These are phyloP conservation scores for Meandrusa payeni DNA, from an alignment of 2,888 invertebrate genomes.

Conservation along the genomic window DNA sequence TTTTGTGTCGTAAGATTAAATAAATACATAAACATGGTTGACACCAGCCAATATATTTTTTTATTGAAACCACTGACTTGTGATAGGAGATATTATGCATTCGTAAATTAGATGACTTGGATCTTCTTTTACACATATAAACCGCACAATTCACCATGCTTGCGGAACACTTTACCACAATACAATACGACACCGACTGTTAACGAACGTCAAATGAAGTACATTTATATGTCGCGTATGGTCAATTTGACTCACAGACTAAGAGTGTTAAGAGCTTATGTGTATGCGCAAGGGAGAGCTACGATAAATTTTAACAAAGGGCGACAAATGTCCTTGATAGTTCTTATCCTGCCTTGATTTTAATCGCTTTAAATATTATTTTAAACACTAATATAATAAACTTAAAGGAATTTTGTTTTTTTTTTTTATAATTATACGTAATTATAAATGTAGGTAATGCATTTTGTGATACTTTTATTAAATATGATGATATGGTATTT, in stretches of 20 bases:
- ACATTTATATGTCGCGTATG: conserved; percentile 14
- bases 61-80: conserved; percentile 4
- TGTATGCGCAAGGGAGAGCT: too few species aligned
- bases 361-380: too few species aligned
- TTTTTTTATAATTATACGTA: too few species aligned
- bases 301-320: neutral
- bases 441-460: too few species aligned
- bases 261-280: too few species aligned
- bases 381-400: too few species aligned
- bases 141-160: conserved; percentile 23
- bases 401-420: too few species aligned
- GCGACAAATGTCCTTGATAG: neutral
- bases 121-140: conserved; percentile 21
- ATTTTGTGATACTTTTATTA: too few species aligned
- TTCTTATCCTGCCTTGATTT: neutral
- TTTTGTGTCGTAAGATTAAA: conserved; percentile 7
- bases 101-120: conserved; percentile 17
- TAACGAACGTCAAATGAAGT: conserved; percentile 14
- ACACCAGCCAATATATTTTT: neutral
- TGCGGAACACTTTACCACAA: conserved; percentile 5
- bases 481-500: too few species aligned
- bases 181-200: conserved; percentile 1
- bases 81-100: conserved; percentile 16
- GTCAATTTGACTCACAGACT: conserved; percentile 23
- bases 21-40: neutral